Evolutionary conservation across 2,113 vertebrate genomes (phyloP).

Genomic region (Amphilophus citrinellus): DNA sequence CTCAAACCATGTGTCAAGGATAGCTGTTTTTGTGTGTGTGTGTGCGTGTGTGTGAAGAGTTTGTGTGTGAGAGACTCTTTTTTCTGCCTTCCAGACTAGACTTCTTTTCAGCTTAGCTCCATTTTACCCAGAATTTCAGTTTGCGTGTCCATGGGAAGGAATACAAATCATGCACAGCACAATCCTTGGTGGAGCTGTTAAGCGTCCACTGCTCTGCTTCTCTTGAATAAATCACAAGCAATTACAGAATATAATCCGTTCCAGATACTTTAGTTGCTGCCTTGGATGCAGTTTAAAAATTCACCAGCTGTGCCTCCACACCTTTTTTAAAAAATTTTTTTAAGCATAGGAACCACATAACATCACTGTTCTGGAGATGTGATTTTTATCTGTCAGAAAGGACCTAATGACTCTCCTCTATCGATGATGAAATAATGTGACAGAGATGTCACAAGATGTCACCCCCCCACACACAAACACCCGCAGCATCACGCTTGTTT

Average conservation of each 20-base stretch:
- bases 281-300: conserved; percentile 19
- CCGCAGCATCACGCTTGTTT: conserved; percentile 1
- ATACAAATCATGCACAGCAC: conserved; percentile 54
- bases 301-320: neutral
- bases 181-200: conserved; percentile 25
- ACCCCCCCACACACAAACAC: neutral
- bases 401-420: conserved; percentile 45
- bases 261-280: conserved; percentile 24
- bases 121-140: conserved; percentile 32
- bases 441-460: conserved; percentile 56
- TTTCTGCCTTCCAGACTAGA: conserved; percentile 19
- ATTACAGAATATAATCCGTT: conserved; percentile 45
- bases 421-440: conserved; percentile 64
- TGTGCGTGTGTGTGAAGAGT: neutral
- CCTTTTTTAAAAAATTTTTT: neutral
- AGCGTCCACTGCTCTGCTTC: conserved; percentile 13
- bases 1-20: conserved; percentile 49
- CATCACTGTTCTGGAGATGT: conserved; percentile 16
- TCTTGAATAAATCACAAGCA: conserved; percentile 55
- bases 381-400: conserved; percentile 35
- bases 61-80: neutral
- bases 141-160: conserved; percentile 41
- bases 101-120: conserved; percentile 34
- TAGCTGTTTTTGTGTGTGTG: neutral
- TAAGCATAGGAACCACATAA: neutral